Percentiles rank a stretch among this genome's conserved stretches.
These are phyloP conservation scores for Papilio glaucus DNA, from an alignment of 1,140 invertebrate genomes.

Conservation along the genomic window DNA sequence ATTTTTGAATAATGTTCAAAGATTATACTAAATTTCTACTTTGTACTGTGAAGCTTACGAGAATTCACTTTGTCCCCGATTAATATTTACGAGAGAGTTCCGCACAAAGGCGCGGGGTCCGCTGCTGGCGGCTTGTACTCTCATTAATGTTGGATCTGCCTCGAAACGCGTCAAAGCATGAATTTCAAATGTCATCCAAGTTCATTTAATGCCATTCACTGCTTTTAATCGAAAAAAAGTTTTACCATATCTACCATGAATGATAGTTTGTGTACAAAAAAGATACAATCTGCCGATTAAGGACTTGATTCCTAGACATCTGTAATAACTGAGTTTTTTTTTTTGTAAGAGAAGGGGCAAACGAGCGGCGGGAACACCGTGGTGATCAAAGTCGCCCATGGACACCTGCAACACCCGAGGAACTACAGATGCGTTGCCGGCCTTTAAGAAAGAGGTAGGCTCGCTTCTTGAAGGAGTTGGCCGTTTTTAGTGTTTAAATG, in stretches of 20 bases:
- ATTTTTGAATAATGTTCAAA: conserved; percentile 15
- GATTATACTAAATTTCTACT: conserved; percentile 27
- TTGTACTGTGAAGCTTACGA: conserved; percentile 7
- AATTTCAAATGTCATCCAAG: conserved; percentile 19
- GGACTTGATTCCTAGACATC: no score
- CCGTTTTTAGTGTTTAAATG: no score
- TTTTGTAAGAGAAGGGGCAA: no score
- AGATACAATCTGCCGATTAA: no score
- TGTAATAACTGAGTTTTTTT: no score
- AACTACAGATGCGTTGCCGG: no score
- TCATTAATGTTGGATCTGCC: conserved; percentile 25
- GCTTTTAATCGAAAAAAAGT: not conserved
- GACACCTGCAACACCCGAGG: no score
- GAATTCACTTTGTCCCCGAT: conserved; percentile 25
- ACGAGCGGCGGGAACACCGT: no score
- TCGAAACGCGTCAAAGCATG: conserved; percentile 27
- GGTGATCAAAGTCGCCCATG: no score
- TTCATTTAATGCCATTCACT: not conserved
- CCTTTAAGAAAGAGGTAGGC: no score
- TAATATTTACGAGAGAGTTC: conserved; percentile 30
- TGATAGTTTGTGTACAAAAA: not conserved
- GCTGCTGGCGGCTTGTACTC: conserved; percentile 20
- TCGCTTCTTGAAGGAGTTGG: no score
- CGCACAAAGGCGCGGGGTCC: not conserved
- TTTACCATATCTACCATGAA: not conserved